Conservation (phyloP, 2,888 invertebrate genomes). For the Synanthedon tipuliformis region DNA sequence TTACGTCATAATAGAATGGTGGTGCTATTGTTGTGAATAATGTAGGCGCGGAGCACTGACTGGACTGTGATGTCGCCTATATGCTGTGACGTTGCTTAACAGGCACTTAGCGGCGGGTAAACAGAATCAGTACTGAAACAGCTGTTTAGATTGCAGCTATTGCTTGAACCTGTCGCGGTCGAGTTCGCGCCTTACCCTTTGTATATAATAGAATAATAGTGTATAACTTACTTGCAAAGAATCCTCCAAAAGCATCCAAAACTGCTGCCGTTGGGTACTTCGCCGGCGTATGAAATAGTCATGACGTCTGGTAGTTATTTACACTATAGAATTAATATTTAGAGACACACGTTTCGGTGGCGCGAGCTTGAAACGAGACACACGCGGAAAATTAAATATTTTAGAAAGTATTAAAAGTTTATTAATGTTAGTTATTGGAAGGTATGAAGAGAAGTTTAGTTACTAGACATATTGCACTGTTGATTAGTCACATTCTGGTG, state of each 20-base stretch:
- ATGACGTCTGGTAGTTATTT: constrained; percentile 63
- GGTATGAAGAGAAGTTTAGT: constrained; percentile 49
- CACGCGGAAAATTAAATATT: constrained; percentile 64
- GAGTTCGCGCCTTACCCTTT: too few species aligned
- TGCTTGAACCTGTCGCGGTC: too few species aligned
- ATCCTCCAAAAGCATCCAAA: constrained; percentile 95
- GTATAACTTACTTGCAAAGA: constrained; percentile 80
- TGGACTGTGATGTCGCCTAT: too few species aligned
- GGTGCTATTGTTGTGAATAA: constrained; percentile 30
- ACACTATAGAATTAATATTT: constrained; percentile 56
- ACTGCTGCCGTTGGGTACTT: constrained; percentile 91
- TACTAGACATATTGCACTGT: constrained; percentile 34
- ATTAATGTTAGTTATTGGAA: constrained; percentile 37
- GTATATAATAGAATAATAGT: constrained; percentile 3
- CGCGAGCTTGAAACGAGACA: constrained; percentile 54
- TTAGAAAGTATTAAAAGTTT: constrained; percentile 64
- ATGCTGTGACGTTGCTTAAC: too few species aligned
- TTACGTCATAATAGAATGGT: constrained; percentile 28
- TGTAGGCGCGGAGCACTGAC: background rate
- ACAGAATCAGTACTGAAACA: too few species aligned
- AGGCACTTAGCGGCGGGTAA: too few species aligned
- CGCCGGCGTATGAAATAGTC: constrained; percentile 91
- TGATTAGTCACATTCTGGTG: constrained; percentile 62
- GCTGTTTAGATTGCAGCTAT: too few species aligned
- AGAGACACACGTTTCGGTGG: constrained; percentile 61